Conservation (phyloP, 2,797 vertebrate species). For the Hydrophis major region DNA sequence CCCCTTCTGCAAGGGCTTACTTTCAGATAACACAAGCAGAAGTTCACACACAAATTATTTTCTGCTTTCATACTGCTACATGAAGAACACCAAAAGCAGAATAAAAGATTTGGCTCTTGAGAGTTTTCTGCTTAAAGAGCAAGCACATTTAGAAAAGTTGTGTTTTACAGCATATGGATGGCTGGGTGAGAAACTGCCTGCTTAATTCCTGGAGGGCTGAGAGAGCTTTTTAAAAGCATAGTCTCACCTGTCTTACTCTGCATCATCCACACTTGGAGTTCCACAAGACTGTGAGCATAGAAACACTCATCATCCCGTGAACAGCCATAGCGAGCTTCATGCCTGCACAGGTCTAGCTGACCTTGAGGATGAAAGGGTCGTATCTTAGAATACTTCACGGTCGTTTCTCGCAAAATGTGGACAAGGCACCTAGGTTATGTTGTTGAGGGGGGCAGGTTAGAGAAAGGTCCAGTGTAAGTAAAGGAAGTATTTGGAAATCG, state of each 20-base stretch:
- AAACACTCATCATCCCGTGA: slow-evolving; percentile 92
- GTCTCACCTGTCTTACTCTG: slow-evolving; percentile 83
- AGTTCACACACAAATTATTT: neutral
- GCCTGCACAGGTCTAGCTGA: slow-evolving; percentile 92
- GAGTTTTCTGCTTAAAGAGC: neutral
- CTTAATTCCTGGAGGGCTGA: neutral
- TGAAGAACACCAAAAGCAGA: neutral
- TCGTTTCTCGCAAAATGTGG: slow-evolving; percentile 89
- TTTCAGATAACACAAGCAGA: neutral
- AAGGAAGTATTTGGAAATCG: neutral
- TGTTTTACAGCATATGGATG: neutral
- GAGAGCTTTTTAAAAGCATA: neutral
- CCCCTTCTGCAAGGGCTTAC: neutral
- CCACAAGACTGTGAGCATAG: slow-evolving; percentile 94
- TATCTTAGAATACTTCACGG: slow-evolving; percentile 93
- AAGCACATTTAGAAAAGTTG: neutral
- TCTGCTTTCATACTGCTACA: neutral
- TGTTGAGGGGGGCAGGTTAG: neutral
- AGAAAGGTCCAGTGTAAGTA: neutral
- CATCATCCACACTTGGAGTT: slow-evolving; percentile 97
- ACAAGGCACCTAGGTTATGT: slow-evolving; percentile 88
- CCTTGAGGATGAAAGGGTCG: slow-evolving; percentile 76
- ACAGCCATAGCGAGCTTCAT: slow-evolving; percentile 94
- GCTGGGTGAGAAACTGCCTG: too few relatives aligned
- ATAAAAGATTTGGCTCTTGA: neutral